Percentiles rank a stretch among this genome's conserved stretches.
Conservation (phyloP, 2,113 vertebrate species). For the Todiramphus chloris region DNA sequence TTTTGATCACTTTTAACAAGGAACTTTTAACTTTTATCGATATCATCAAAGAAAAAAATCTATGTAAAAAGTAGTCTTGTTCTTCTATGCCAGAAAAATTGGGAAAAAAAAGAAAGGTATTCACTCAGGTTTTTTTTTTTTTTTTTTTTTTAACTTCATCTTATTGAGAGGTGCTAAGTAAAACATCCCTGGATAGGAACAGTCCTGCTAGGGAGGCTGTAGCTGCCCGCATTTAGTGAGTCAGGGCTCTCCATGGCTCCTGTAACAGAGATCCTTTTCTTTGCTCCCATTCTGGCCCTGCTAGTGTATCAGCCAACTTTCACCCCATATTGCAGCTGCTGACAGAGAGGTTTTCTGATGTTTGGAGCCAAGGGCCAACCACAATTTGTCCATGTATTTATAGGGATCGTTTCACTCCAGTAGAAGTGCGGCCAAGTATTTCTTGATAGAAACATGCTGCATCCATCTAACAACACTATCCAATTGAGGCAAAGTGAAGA, state of each 20-base stretch:
- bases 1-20: neutral
- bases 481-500: constrained; percentile 48
- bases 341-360: constrained; percentile 64
- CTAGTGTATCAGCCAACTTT: constrained; percentile 44
- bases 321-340: constrained; percentile 45
- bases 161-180: constrained; percentile 27
- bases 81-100: neutral
- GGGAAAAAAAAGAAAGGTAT: neutral
- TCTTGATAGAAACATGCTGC: constrained; percentile 59
- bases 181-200: constrained; percentile 20
- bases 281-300: constrained; percentile 42
- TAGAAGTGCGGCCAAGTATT: constrained; percentile 15
- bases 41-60: neutral
- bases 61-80: neutral
- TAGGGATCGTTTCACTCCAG: constrained; percentile 58
- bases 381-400: constrained; percentile 64
- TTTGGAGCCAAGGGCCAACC: constrained; percentile 48
- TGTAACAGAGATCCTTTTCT: constrained; percentile 58
- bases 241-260: constrained; percentile 25
- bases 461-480: constrained; percentile 47
- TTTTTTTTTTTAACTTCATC: neutral
- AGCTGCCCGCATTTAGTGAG: neutral
- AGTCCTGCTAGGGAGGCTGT: neutral
- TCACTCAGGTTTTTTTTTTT: neutral
- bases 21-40: neutral